phyloP scores from a whole-genome alignment of 2,888 invertebrate genomes.

The Iselma pallidipennis region DNA sequence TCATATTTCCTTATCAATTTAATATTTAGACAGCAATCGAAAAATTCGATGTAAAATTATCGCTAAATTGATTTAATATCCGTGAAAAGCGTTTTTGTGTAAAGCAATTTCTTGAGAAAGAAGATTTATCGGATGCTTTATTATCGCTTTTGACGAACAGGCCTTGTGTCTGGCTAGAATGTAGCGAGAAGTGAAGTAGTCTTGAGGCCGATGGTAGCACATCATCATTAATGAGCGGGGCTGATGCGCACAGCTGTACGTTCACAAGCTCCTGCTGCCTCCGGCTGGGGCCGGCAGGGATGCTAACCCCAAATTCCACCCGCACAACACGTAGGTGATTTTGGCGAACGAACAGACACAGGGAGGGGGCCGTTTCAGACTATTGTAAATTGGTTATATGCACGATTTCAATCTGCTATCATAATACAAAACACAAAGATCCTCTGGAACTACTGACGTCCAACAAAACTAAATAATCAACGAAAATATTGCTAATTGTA shows the following conservation, averaged over 20 bases:
- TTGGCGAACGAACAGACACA: slow-evolving; percentile 12
- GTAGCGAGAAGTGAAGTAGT: slow-evolving; percentile 72
- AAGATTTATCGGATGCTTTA: slow-evolving; percentile 27
- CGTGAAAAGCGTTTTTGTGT: slow-evolving; percentile 7
- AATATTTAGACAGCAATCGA: neutral
- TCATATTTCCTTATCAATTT: neutral
- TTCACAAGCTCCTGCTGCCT: slow-evolving; percentile 44
- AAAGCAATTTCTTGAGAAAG: slow-evolving; percentile 10
- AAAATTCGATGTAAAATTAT: neutral
- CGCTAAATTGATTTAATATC: slow-evolving; percentile 12
- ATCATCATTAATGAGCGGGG: slow-evolving; percentile 77
- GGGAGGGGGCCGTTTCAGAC: slow-evolving; percentile 13
- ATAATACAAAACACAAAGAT: no score
- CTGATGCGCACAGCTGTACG: slow-evolving; percentile 47
- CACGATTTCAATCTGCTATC: neutral
- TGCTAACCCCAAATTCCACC: slow-evolving; percentile 34
- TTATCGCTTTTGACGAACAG: slow-evolving; percentile 21
- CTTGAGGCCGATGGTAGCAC: slow-evolving; percentile 70
- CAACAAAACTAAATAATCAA: no score
- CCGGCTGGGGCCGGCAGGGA: slow-evolving; percentile 36
- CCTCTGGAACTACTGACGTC: no score
- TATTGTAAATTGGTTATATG: slow-evolving; percentile 25
- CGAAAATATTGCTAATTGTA: no score
- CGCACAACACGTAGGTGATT: slow-evolving; percentile 42
- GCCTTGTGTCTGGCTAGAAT: slow-evolving; percentile 32